Evolutionary conservation across 2,797 vertebrate species (phyloP).

Genomic region (Meriones psammophilus): DNA sequence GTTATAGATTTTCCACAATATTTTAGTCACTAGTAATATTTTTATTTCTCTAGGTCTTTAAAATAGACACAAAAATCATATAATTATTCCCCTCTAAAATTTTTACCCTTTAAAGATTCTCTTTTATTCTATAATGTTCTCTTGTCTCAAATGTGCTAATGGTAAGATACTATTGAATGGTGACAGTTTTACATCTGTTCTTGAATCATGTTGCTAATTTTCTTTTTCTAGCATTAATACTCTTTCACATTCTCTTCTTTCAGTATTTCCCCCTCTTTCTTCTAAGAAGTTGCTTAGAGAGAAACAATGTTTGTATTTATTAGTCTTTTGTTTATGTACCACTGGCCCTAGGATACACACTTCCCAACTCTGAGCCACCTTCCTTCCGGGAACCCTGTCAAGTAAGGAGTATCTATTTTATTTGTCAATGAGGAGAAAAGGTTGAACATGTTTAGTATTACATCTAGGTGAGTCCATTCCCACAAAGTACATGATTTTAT

Average conservation of each 20-base stretch:
- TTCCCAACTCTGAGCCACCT: background rate
- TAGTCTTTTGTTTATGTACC: background rate
- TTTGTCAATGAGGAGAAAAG: background rate
- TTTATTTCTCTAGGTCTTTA: conserved; percentile 48
- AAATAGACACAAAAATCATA: background rate
- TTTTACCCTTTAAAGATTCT: background rate
- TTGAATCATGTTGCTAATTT: background rate
- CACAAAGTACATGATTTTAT: background rate
- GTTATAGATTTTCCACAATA: conserved; percentile 21
- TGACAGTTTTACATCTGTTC: background rate
- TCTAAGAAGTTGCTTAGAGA: background rate
- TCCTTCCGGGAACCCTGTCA: background rate
- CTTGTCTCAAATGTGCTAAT: background rate
- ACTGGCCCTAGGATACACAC: background rate
- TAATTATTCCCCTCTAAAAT: conserved; percentile 17
- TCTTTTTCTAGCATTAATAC: background rate
- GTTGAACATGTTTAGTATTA: background rate
- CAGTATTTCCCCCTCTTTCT: background rate
- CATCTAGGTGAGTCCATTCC: background rate
- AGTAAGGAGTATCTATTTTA: background rate
- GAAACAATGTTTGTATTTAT: background rate
- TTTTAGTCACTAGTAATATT: conserved; percentile 17
- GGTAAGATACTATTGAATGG: background rate
- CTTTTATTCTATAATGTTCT: background rate
- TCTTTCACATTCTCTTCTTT: background rate